A percentile compares a stretch with the other conserved stretches of the same genome.
Conservation (phyloP, 2,113 vertebrate genomes). For the Penelope pileata region DNA sequence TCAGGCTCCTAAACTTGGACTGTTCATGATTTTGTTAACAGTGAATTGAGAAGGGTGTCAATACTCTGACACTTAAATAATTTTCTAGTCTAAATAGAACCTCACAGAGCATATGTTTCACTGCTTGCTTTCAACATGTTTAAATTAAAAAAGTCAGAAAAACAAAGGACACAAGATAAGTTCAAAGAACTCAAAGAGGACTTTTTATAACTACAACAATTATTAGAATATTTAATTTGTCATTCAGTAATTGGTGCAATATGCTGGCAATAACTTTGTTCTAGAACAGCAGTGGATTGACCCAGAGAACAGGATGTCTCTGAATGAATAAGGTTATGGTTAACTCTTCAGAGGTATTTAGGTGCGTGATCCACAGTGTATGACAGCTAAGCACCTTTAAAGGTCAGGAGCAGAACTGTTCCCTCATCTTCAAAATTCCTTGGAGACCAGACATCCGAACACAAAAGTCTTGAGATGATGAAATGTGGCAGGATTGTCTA, state of each 20-base stretch:
- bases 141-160: neutral
- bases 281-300: neutral
- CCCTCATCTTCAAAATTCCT: neutral
- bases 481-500: neutral
- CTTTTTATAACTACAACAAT: neutral
- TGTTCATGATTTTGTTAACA: neutral
- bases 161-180: neutral
- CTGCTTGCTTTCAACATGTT: neutral
- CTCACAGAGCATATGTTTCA: neutral
- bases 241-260: neutral
- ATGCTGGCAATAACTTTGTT: neutral
- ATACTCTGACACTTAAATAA: neutral
- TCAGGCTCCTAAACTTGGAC: neutral
- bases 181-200: neutral
- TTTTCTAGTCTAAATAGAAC: neutral
- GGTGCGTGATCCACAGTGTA: neutral
- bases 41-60: neutral
- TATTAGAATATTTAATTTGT: neutral
- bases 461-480: neutral
- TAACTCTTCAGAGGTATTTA: neutral
- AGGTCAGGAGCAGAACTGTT: neutral
- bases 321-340: neutral
- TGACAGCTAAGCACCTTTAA: neutral
- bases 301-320: neutral
- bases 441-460: neutral